Conservation (phyloP, 1,140 invertebrate species). For the Sinella curviseta region DNA sequence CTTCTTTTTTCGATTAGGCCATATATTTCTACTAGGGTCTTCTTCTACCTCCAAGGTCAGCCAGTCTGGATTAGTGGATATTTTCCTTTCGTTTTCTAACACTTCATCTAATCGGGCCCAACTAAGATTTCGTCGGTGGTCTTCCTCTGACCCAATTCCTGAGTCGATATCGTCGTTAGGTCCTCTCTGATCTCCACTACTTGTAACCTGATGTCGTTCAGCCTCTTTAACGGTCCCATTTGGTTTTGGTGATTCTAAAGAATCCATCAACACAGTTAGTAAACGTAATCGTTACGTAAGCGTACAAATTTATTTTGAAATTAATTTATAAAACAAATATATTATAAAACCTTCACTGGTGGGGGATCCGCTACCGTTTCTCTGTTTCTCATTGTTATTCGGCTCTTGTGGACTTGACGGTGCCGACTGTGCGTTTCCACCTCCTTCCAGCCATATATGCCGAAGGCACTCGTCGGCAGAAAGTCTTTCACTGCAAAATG, state of each 20-base stretch:
- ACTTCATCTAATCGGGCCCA: conserved; percentile 43
- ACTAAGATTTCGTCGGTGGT: conserved; percentile 40
- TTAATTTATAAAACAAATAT: not conserved
- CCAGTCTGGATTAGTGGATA: conserved; percentile 39
- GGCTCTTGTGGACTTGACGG: conserved; percentile 35
- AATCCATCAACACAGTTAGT: not conserved
- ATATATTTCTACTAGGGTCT: conserved; percentile 40
- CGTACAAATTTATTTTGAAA: too few species aligned
- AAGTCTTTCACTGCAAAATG: conserved; percentile 78
- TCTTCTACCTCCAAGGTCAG: conserved; percentile 38
- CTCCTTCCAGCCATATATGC: conserved; percentile 80
- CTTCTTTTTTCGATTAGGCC: conserved; percentile 41
- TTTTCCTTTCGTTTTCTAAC: conserved; percentile 39
- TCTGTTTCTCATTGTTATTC: conserved; percentile 43
- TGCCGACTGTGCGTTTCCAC: conserved; percentile 6
- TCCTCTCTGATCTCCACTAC: conserved; percentile 38
- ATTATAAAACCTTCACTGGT: conserved; percentile 25
- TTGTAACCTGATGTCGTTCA: conserved; percentile 27
- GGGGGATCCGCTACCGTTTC: conserved; percentile 16
- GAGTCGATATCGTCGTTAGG: conserved; percentile 42
- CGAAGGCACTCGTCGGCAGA: conserved; percentile 90
- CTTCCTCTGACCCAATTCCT: conserved; percentile 39
- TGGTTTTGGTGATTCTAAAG: not conserved
- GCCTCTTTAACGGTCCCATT: conserved; percentile 28
- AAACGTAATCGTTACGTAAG: not conserved